Evolutionary conservation across 1,140 invertebrate genomes (phyloP), one percentile per base, ranked within the genome.

Genomic region (Trachymyrmex septentrionalis): DNA sequence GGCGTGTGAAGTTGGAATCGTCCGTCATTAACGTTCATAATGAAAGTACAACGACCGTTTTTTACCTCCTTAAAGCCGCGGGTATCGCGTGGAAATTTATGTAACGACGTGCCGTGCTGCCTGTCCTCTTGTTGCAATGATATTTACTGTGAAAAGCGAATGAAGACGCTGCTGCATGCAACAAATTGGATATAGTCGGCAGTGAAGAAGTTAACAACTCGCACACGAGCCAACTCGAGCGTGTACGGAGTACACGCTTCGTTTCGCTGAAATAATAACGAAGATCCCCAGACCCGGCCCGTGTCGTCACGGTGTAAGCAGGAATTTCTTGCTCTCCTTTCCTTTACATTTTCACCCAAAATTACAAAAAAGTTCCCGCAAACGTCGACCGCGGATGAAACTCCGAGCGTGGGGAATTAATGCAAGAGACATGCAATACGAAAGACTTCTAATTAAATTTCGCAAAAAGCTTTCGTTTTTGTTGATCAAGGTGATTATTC

Each of bases 191-290:
- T 76, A 77, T 75, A 44, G 64, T 21, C 61, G 61, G 53, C 63
- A 59, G n/a, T 69, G 85, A 81, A 81, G 75, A 80, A 81, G 61
- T 82, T 67, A 86, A 80, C 75, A 81, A 81, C 85, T 86, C 77
- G 85, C 76, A 80, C 76, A 80, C 85, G 73, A 69, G 75, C 75
- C 85, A 86, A 86, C 85, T 86, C 85, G 75, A 86, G 75, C 85
- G 85, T 86, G 64, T 48, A 69, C 53, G 55, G 55, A 21, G 64
- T 81, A 86, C 19, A 86, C 85, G 85, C 85, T 86, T 86, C 85
- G 85, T 86, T 86, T 86, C 75, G 75, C 85, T 86, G 75, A 86
- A 86, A 86, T 86, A 86, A 86, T 86, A 86, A 86, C 76, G 85
- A 81, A 81, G 85, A 86, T 69, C 76, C 55, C 76, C 38, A 59